Evolutionary conservation across 1,140 invertebrate genomes (phyloP).

Genomic region (Galleria mellonella): DNA sequence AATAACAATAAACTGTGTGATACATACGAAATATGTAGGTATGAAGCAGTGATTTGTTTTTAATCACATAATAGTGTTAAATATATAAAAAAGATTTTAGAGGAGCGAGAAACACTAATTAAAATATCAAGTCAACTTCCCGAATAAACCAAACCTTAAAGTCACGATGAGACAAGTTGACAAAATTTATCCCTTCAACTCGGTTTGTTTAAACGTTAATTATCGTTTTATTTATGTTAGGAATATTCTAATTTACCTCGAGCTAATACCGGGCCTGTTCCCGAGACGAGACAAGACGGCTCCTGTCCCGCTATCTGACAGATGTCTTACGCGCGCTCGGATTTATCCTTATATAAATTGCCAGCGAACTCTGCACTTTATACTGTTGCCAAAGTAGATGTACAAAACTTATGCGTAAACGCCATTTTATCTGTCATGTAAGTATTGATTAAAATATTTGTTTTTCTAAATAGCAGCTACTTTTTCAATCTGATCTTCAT

Average conservation of each 20-base stretch:
- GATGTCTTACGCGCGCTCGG: slow-evolving; percentile 53
- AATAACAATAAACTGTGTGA: too few relatives aligned
- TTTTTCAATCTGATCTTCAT: too few relatives aligned
- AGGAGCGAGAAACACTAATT: slow-evolving; percentile 5
- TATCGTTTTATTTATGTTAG: slow-evolving; percentile 56
- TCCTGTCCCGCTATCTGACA: slow-evolving; percentile 48
- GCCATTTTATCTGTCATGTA: too few relatives aligned
- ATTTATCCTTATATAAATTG: slow-evolving; percentile 56
- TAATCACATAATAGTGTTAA: too few relatives aligned
- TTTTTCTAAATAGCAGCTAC: too few relatives aligned
- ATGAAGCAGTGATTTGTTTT: too few relatives aligned
- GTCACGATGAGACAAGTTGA: slow-evolving; percentile 35
- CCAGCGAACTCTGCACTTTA: slow-evolving; percentile 7
- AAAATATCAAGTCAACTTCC: slow-evolving; percentile 16
- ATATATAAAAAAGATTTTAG: too few relatives aligned
- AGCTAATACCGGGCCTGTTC: slow-evolving; percentile 31
- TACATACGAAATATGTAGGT: too few relatives aligned
- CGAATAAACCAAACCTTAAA: slow-evolving; percentile 25
- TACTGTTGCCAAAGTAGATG: slow-evolving; percentile 4
- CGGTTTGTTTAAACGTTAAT: slow-evolving; percentile 54
- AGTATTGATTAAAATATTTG: too few relatives aligned
- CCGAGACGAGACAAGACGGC: slow-evolving; percentile 39
- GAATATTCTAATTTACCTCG: slow-evolving; percentile 52
- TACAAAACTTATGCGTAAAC: slow-evolving; percentile 3
- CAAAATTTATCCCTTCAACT: slow-evolving; percentile 44